phyloP scores from a whole-genome alignment of 2,888 invertebrate genomes.

The Loripinus fragilis region DNA sequence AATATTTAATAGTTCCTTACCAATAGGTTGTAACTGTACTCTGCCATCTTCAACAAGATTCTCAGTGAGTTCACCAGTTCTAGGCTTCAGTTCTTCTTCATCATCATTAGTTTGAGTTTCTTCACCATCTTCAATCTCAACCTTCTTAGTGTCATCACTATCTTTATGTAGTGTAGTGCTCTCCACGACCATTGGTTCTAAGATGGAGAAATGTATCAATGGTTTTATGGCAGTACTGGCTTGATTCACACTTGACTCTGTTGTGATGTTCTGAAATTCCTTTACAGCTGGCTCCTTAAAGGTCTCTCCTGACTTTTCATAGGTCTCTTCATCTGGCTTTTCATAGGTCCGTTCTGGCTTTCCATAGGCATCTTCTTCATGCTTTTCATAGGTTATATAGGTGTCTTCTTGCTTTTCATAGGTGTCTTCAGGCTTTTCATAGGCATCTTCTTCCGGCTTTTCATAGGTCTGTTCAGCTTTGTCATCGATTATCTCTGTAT shows the following conservation, averaged over 20 bases:
- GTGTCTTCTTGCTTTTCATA: not conserved
- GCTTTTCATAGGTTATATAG: too few species aligned
- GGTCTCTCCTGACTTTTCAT: not conserved
- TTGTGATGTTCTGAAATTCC: not conserved
- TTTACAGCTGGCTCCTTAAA: not conserved
- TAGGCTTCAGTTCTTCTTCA: not conserved
- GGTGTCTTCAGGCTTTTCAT: not conserved
- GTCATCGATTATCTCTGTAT: not conserved
- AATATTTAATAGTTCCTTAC: not conserved
- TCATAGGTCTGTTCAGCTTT: not conserved
- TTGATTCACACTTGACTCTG: not conserved
- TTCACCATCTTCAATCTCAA: not conserved
- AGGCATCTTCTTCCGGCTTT: not conserved
- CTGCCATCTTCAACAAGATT: not conserved
- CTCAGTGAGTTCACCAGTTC: not conserved
- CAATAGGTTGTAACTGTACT: constrained; percentile 16
- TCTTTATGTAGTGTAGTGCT: not conserved
- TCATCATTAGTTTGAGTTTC: not conserved
- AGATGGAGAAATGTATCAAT: too few species aligned
- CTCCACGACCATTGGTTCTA: too few species aligned
- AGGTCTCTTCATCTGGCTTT: not conserved
- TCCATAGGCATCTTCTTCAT: not conserved
- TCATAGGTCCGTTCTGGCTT: not conserved
- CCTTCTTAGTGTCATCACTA: not conserved
- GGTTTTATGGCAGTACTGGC: too few species aligned